Evolutionary conservation across 1,140 invertebrate genomes (phyloP), one percentile per base, ranked within the genome.

Genomic region (Varroa destructor): DNA sequence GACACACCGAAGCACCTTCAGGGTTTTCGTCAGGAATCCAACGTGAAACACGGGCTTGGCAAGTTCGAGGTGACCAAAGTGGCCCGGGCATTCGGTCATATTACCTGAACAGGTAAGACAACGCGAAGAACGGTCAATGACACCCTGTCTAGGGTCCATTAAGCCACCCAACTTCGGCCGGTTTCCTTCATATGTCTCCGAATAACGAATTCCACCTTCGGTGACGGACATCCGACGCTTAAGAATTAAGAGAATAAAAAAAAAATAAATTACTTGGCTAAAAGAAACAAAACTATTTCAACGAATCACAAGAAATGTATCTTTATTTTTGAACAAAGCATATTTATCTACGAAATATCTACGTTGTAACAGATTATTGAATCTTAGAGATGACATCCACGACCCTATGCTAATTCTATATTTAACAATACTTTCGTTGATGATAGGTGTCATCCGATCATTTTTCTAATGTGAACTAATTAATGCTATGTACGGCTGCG

Each of bases 11-110:
- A 97, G 80, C 72, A 97, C 87, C 83, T 99, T 99, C 56, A 99
- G 91, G 0, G 89, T 93, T 82, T 99, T 99, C 71, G 91, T 93
- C 37, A 99, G 84, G 78, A 98, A 99, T 64, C 94, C 96, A 79
- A 97, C 88, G 79, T 99, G 94, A 81, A 93, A 99, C 1, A 99
- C 96, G 40, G 97, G 97, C 81, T 99, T 99, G 0, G 94, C 89
- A 70, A 99, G 82, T 80, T 99, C 93, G 74, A 99, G 90, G 79
- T 99, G 97, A n/a, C 95, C 97, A 84, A 99, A 99, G 81, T 99
- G 97, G 0, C 97, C 97, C 25, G 95, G 93, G 81, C 97, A 99
- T 80, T 99, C 94, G 1, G 89, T 89, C 90, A 97, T 93, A 77
- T 93, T 97, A 40, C 87, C 95, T 70, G 94, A 94, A 82, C 97